Evolutionary conservation across 2,888 invertebrate species (phyloP).

Genomic region (Agrochola macilenta): DNA sequence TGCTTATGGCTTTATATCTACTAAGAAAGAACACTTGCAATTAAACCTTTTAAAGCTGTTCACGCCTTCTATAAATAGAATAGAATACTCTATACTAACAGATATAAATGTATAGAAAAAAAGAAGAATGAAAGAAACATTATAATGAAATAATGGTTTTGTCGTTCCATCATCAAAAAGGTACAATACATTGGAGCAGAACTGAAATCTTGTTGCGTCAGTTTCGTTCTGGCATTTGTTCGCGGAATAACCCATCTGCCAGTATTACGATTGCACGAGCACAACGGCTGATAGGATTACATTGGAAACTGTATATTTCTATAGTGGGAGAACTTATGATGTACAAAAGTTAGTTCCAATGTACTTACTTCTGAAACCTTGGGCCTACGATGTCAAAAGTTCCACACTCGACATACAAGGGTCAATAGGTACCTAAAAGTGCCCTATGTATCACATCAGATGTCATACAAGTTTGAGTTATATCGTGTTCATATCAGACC

Average conservation of each 20-base stretch:
- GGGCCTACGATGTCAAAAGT: background rate
- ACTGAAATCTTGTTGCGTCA: constrained; percentile 37
- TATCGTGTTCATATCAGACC: background rate
- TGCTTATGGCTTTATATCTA: constrained; percentile 11
- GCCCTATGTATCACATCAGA: background rate
- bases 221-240: constrained; percentile 30
- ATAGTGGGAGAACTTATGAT: background rate
- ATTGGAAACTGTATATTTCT: constrained; percentile 25
- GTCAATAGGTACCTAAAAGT: constrained; percentile 6
- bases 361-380: constrained; percentile 14
- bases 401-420: constrained; percentile 4
- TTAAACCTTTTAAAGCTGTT: background rate
- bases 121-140: background rate
- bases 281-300: constrained; percentile 35
- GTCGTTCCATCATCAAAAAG: constrained; percentile 2
- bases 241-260: constrained; percentile 19
- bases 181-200: constrained; percentile 15
- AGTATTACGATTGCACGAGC: constrained; percentile 36
- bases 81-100: background rate
- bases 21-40: background rate
- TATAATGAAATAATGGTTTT: background rate
- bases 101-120: background rate
- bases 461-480: constrained; percentile 27
- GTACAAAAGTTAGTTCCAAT: background rate
- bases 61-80: background rate